These are phyloP conservation scores for Heteromurus nitidus DNA, from an alignment of 2,888 invertebrate species.

Conservation along the genomic window DNA sequence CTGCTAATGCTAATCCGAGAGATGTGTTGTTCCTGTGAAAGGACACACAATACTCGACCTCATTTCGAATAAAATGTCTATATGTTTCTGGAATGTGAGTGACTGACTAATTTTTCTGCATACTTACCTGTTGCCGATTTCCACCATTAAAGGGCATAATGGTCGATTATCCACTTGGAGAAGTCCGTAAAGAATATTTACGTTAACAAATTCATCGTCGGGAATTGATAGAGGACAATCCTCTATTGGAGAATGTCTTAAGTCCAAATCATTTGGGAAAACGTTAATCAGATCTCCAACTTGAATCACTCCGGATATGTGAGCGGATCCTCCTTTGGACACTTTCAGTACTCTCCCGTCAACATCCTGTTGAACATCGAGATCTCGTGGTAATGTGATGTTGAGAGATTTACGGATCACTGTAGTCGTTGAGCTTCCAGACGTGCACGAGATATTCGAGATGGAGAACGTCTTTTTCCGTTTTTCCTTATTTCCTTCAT, in stretches of 20 bases:
- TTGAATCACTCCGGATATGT: conserved; percentile 71
- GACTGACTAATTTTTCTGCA: too few species aligned
- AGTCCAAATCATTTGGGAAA: conserved; percentile 49
- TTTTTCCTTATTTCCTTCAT: conserved; percentile 50
- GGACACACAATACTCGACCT: too few species aligned
- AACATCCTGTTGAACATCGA: conserved; percentile 45
- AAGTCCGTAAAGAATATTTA: conserved; percentile 71
- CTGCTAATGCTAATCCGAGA: conserved; percentile 70
- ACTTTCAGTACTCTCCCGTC: conserved; percentile 65
- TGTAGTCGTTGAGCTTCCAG: conserved; percentile 64
- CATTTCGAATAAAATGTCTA: too few species aligned
- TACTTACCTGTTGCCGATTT: conserved; percentile 72
- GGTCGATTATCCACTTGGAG: conserved; percentile 70
- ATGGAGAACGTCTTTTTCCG: conserved; percentile 71
- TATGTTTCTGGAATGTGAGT: too few species aligned
- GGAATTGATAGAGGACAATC: conserved; percentile 9
- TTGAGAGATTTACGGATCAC: conserved; percentile 68
- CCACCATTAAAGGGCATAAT: conserved; percentile 70
- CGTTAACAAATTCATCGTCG: conserved; percentile 56
- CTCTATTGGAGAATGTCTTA: conserved; percentile 32
- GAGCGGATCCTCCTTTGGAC: conserved; percentile 68
- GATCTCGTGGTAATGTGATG: conserved; percentile 44
- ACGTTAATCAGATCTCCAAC: conserved; percentile 71
- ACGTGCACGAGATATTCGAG: conserved; percentile 71
- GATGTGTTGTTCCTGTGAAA: conserved; percentile 72